These are phyloP conservation scores for Bradypodion ventrale DNA, from an alignment of 2,797 vertebrate genomes.

Conservation along the genomic window DNA sequence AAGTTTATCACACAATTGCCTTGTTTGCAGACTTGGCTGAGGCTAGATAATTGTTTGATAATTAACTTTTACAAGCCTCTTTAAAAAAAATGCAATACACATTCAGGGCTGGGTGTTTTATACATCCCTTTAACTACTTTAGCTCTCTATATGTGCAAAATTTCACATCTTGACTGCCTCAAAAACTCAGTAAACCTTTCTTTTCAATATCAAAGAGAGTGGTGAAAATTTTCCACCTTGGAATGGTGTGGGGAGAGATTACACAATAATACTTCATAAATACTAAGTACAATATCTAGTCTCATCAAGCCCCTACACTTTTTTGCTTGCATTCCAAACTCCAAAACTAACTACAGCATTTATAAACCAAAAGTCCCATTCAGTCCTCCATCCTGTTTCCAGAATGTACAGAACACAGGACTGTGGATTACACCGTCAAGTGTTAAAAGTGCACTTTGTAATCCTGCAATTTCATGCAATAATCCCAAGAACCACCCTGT, in stretches of 20 bases:
- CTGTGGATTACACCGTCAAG: background rate
- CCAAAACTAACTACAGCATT: background rate
- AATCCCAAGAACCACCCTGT: background rate
- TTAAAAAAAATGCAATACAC: too few species aligned
- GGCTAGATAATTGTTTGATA: too few species aligned
- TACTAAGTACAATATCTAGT: background rate
- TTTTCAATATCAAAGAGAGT: background rate
- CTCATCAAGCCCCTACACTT: background rate
- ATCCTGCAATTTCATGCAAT: background rate
- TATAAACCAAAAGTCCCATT: background rate
- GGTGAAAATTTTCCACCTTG: too few species aligned
- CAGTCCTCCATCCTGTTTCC: background rate
- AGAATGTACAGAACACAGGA: background rate
- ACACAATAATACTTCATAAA: background rate
- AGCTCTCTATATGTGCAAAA: too few species aligned
- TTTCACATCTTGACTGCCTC: too few species aligned
- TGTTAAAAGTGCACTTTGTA: background rate
- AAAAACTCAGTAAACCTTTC: background rate
- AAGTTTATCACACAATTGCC: too few species aligned
- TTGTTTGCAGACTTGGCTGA: too few species aligned
- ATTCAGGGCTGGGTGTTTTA: too few species aligned
- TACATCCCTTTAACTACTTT: too few species aligned
- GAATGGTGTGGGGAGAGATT: background rate
- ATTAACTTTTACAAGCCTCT: too few species aligned
- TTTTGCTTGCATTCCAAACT: background rate